These are phyloP conservation scores for Australoheros facetus DNA, from an alignment of 2,797 vertebrate genomes.

Conservation along the genomic window DNA sequence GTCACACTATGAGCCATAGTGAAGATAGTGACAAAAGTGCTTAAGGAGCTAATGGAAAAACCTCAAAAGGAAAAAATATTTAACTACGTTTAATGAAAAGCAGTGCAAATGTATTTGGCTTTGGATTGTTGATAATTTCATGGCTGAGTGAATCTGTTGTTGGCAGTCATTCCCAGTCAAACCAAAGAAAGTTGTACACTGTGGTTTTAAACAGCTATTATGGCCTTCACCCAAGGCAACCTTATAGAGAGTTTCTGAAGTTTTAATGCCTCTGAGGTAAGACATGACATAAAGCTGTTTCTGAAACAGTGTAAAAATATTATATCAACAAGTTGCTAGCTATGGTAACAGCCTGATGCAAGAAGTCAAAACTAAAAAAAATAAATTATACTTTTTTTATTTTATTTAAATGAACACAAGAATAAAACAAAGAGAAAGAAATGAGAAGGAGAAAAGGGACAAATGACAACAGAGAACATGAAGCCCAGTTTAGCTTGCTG, in stretches of 20 bases:
- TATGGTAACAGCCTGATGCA: not conserved
- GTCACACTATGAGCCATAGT: not conserved
- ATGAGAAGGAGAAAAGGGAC: not conserved
- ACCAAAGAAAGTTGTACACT: not conserved
- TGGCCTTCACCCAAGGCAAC: not conserved
- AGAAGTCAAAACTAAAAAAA: not conserved
- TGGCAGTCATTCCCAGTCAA: not conserved
- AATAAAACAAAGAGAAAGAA: not conserved
- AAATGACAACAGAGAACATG: not conserved
- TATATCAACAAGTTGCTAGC: not conserved
- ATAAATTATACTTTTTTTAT: not conserved
- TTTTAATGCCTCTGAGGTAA: not conserved
- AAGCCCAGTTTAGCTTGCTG: constrained; percentile 5
- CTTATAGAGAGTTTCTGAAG: not conserved
- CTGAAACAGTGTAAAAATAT: not conserved
- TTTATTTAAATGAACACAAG: not conserved
- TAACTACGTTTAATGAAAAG: not conserved
- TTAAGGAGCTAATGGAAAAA: not conserved
- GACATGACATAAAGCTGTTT: not conserved
- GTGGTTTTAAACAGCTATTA: not conserved
- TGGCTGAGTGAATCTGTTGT: constrained; percentile 5
- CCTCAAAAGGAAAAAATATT: not conserved
- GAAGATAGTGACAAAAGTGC: not conserved
- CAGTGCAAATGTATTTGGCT: not conserved
- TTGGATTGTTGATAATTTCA: constrained; percentile 17